Conservation (phyloP, 2,113 vertebrate species). For the Oenanthe melanoleuca region DNA sequence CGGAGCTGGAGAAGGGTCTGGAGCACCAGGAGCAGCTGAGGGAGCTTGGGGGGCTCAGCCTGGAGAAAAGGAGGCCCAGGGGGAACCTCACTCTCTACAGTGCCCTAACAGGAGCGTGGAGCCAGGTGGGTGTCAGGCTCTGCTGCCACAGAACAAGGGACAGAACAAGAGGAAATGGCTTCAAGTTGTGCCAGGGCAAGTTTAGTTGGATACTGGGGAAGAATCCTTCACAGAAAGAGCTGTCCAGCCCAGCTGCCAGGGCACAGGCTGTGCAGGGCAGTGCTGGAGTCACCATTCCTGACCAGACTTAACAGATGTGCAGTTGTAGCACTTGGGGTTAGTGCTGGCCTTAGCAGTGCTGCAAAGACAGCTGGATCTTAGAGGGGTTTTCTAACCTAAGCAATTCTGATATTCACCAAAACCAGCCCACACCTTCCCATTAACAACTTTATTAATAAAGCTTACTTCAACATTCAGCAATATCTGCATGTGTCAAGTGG, state of each 20-base stretch:
- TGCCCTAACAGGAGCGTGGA: not conserved
- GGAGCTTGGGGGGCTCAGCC: not conserved
- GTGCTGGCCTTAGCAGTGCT: not conserved
- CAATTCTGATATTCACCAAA: not conserved
- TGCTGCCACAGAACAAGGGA: not conserved
- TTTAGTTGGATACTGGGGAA: not conserved
- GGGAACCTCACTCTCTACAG: not conserved
- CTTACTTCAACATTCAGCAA: not conserved
- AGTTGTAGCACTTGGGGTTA: not conserved
- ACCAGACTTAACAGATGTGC: not conserved
- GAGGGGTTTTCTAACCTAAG: not conserved
- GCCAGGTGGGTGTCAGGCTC: not conserved
- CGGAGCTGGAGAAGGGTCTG: not conserved
- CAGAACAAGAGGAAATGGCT: not conserved
- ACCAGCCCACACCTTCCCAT: not conserved
- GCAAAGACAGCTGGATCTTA: not conserved
- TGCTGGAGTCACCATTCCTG: not conserved
- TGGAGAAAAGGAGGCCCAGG: not conserved
- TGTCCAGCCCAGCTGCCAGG: not conserved
- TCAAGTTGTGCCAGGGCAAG: not conserved
- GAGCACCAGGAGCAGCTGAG: not conserved
- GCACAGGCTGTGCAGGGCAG: not conserved
- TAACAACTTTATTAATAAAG: not conserved
- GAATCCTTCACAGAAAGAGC: not conserved
- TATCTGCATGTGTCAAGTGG: not conserved